Conservation (phyloP, 2,888 invertebrate genomes). For the Heteromurus nitidus region DNA sequence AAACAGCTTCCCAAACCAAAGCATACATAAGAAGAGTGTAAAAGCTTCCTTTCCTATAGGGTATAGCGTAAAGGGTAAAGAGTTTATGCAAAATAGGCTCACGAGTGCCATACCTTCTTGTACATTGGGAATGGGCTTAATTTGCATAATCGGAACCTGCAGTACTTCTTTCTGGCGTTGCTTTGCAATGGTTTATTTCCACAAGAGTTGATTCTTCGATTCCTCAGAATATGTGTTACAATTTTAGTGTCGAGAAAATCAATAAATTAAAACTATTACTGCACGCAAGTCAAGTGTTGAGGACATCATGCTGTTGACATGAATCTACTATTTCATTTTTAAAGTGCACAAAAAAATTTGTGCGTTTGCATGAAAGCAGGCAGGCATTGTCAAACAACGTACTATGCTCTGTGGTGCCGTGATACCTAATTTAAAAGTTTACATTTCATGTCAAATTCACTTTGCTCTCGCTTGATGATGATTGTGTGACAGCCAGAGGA, state of each 20-base stretch:
- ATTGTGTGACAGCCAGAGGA: constrained; percentile 44
- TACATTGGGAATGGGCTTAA: no score
- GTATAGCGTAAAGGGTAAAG: neutral
- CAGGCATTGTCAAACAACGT: neutral
- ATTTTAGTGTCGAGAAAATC: neutral
- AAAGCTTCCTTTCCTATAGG: neutral
- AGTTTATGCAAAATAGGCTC: neutral
- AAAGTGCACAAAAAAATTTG: neutral
- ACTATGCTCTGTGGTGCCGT: neutral
- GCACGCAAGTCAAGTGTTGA: constrained; percentile 40
- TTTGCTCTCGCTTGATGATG: constrained; percentile 30
- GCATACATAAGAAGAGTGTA: no score
- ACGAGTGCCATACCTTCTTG: neutral
- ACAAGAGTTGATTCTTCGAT: no score
- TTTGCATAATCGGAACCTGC: no score
- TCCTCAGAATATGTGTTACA: no score
- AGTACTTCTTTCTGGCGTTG: no score
- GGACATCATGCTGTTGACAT: constrained; percentile 53
- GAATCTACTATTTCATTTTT: constrained; percentile 27
- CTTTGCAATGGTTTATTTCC: no score
- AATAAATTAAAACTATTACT: constrained; percentile 5
- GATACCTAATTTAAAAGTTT: constrained; percentile 49
- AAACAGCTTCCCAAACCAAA: neutral
- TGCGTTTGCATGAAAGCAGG: neutral
- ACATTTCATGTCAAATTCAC: constrained; percentile 45